Evolutionary conservation across 2,113 vertebrate genomes (phyloP).

Genomic region (Pelusios castaneus): DNA sequence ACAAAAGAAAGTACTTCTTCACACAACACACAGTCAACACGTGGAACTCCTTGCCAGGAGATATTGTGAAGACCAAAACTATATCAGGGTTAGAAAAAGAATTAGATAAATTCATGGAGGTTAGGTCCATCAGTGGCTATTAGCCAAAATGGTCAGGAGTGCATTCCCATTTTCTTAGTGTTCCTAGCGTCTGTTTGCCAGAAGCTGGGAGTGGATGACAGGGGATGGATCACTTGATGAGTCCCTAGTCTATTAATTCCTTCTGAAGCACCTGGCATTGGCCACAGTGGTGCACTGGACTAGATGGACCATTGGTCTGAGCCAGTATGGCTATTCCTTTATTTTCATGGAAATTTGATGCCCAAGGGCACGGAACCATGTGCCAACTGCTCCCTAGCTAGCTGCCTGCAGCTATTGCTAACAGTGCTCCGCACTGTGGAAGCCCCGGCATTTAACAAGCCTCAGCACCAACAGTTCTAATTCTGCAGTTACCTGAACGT

Average conservation of each 20-base stretch:
- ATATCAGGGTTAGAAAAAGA: too few species aligned
- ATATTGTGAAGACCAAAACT: too few species aligned
- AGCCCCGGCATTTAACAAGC: too few species aligned
- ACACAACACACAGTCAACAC: too few species aligned
- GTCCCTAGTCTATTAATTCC: too few species aligned
- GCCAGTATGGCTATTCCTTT: neutral
- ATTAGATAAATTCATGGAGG: neutral
- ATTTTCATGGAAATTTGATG: neutral
- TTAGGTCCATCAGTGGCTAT: neutral
- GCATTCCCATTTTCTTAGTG: neutral
- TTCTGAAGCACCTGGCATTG: neutral
- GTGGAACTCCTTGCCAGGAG: too few species aligned
- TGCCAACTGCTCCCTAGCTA: neutral
- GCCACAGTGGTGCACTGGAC: too few species aligned
- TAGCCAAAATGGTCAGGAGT: neutral
- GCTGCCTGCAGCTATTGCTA: neutral
- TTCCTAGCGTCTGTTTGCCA: neutral
- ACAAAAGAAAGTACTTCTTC: too few species aligned
- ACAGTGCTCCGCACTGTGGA: too few species aligned
- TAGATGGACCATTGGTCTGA: too few species aligned
- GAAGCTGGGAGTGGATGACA: neutral
- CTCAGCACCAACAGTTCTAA: neutral
- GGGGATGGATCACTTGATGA: too few species aligned
- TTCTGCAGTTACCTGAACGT: neutral
- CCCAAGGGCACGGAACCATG: neutral